These are phyloP conservation scores for Lasioglossum oenotherae DNA, from an alignment of 2,888 invertebrate species.

Conservation along the genomic window DNA sequence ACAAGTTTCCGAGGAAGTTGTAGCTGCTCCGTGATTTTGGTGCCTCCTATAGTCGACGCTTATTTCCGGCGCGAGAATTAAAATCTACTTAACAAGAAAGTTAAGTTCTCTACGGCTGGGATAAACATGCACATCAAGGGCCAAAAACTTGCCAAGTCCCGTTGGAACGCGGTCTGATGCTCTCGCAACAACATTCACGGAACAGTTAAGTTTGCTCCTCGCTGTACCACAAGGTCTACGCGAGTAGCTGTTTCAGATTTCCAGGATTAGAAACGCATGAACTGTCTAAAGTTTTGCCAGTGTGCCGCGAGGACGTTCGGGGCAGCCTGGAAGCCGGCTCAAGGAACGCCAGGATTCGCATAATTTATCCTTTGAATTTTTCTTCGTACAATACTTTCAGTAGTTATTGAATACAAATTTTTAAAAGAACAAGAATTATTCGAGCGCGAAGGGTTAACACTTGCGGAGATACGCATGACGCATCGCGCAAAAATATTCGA, in stretches of 20 bases:
- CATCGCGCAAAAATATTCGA: no score
- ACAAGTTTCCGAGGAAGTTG: slow-evolving; percentile 36
- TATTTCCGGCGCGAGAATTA: slow-evolving; percentile 42
- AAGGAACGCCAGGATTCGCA: not conserved
- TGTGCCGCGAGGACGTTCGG: not conserved
- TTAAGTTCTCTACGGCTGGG: not conserved
- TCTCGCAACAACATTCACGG: not conserved
- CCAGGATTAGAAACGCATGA: not conserved
- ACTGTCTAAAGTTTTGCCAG: not conserved
- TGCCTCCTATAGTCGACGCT: slow-evolving; percentile 47
- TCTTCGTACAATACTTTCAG: no score
- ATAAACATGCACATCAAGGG: slow-evolving; percentile 21
- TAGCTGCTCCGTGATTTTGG: slow-evolving; percentile 50
- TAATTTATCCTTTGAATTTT: not conserved
- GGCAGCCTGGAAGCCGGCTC: not conserved
- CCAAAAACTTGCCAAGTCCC: slow-evolving; percentile 1
- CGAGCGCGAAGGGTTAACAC: no score
- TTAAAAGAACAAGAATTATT: no score
- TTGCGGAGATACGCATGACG: no score
- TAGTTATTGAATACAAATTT: no score
- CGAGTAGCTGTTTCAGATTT: slow-evolving; percentile 1
- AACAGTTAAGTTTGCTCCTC: not conserved
- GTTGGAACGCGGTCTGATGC: not conserved
- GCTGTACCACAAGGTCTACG: not conserved
- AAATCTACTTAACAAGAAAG: slow-evolving; percentile 41